A percentile compares a stretch with the other conserved stretches of the same genome.
phyloP scores from a whole-genome alignment of 2,113 vertebrate species.

The Epinephelus fuscoguttatus region DNA sequence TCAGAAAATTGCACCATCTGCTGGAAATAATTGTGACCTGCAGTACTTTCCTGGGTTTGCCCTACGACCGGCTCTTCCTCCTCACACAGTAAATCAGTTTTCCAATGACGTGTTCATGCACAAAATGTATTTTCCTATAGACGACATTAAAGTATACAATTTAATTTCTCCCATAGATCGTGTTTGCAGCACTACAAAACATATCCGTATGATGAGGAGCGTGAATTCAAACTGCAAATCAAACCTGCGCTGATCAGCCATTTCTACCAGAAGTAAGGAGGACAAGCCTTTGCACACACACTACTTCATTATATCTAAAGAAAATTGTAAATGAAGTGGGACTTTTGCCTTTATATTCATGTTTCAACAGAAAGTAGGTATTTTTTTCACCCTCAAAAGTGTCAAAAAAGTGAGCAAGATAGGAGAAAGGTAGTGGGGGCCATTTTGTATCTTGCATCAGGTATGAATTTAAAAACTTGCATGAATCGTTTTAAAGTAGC shows the following conservation, averaged over 20 bases:
- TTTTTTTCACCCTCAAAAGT: not conserved
- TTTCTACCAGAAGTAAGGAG: conserved; percentile 92
- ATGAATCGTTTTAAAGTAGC: not conserved
- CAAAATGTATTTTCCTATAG: not conserved
- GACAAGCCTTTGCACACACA: not conserved
- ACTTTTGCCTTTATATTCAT: not conserved
- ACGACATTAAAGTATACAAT: not conserved
- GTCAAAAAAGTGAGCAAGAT: not conserved
- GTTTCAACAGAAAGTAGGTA: not conserved
- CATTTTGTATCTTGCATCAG: not conserved
- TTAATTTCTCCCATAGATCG: conserved; percentile 79
- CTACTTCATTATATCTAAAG: not conserved
- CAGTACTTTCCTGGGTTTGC: conserved; percentile 89
- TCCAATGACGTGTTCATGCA: not conserved
- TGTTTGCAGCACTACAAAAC: conserved; percentile 94
- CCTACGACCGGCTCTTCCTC: conserved; percentile 92
- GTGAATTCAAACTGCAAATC: conserved; percentile 91
- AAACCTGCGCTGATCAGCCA: conserved; percentile 89
- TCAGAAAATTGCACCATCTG: conserved; percentile 95
- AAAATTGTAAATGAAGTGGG: not conserved
- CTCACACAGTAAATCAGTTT: conserved; percentile 90
- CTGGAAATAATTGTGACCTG: conserved; percentile 92
- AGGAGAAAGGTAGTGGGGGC: not conserved
- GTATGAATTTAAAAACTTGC: not conserved
- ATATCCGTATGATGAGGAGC: conserved; percentile 90